Conservation (phyloP, 2,888 invertebrate species). For the Rhopalosiphum nymphaeae region DNA sequence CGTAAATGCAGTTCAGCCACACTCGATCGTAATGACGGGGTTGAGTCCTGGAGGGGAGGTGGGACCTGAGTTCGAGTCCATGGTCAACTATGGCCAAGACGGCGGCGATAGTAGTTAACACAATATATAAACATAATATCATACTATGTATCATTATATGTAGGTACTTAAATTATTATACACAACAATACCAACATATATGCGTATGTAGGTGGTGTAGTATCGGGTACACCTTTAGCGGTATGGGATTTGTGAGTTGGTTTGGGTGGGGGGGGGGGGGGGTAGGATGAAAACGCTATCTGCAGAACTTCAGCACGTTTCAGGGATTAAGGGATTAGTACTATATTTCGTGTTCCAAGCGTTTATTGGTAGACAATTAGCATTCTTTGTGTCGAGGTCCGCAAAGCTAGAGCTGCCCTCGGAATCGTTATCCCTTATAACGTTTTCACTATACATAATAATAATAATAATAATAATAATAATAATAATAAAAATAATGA, state of each 20-base stretch:
- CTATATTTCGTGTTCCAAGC: constrained; percentile 47
- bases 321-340: constrained; percentile 57
- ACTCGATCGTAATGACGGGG: not conserved
- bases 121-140: not conserved
- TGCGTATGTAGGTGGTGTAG: not conserved
- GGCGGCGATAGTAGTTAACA: not conserved
- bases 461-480: not conserved
- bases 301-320: constrained; percentile 59
- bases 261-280: not conserved
- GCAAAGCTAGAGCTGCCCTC: not conserved
- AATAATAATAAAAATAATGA: not conserved
- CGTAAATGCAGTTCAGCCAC: not conserved
- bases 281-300: constrained; percentile 37
- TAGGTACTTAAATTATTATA: not conserved
- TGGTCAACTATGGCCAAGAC: not conserved
- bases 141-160: not conserved
- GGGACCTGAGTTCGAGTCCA: not conserved
- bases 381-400: constrained; percentile 44
- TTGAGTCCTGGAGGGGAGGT: not conserved
- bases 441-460: constrained; percentile 24
- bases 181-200: not conserved
- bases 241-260: constrained; percentile 15
- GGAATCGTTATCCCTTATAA: constrained; percentile 53
- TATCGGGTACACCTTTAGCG: constrained; percentile 10
- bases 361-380: constrained; percentile 65